These are phyloP conservation scores for Hippopotamyrus pictus DNA, from an alignment of 2,797 vertebrate genomes.

Conservation along the genomic window DNA sequence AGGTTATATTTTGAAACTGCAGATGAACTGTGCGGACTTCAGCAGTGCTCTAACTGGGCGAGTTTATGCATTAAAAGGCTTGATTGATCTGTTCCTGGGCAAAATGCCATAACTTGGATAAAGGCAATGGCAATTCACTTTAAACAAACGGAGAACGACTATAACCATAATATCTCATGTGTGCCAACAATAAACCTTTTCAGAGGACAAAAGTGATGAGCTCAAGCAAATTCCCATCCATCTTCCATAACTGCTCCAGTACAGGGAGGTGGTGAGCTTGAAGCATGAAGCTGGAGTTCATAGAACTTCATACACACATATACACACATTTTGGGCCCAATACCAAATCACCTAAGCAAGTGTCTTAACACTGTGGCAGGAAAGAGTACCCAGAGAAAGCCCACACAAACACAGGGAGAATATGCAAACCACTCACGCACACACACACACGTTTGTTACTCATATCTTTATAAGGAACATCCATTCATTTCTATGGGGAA, in stretches of 20 bases:
- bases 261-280: background rate
- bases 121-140: background rate
- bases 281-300: background rate
- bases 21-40: background rate
- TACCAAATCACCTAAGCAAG: background rate
- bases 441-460: background rate
- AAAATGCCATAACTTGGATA: background rate
- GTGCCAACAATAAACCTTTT: background rate
- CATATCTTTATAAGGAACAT: too few species aligned
- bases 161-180: background rate
- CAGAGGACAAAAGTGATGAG: background rate
- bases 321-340: background rate
- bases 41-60: background rate
- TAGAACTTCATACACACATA: background rate
- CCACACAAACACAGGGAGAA: background rate
- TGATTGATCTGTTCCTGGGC: conserved; percentile 2
- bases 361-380: background rate
- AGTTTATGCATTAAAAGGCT: background rate
- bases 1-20: background rate
- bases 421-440: background rate
- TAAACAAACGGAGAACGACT: background rate
- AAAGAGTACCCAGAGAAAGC: background rate
- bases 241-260: background rate
- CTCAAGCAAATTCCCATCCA: background rate
- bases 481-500: too few species aligned